Evolutionary conservation across 2,797 vertebrate species (phyloP), one percentile per base, ranked within the genome.

Genomic region (Crax fasciolata): DNA sequence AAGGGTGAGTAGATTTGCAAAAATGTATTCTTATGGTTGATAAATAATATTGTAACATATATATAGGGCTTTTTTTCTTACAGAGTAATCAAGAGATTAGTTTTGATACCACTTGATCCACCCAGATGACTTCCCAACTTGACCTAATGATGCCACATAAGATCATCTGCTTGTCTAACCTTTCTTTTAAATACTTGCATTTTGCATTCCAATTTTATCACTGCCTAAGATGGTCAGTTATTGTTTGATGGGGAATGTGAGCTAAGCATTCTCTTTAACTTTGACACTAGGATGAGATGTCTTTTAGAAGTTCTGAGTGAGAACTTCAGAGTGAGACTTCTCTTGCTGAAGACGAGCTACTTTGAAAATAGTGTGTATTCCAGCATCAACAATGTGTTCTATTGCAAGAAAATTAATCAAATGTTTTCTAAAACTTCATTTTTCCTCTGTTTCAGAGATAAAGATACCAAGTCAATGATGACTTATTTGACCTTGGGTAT

Each of bases 401-500:
- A 7, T 61, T 80, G 23, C 51, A 35, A 85, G 67, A 80, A 66
- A 74, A 21, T 21, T 6, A 23, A 57, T 32, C 5, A 30, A 8
- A 43, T 2, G 2, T 70, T 89, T 82, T 80, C 57, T 83, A 84
- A 90, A 95, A 35, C 11, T 41, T 73, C 16, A 4, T 91, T 87
- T 91, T 72, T 66, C 32, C 71, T 90, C 27, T 6, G 5, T 96
- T 89, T 77, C 90, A 98, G 98, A 73, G 85, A 68, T 65, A 93
- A 95, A 78, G 95, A 95, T 94, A 89, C 96, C 80, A 76, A 66
- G 43, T 96, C 68, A 52, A 84, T 98, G 90, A 35, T 97, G 89
- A 61, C 49, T 70, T 97, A 95, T 71, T 94, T 98, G 87, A 97
- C 95, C 58, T 87, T 79, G 90, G 97, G 98, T 98, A 98, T 91